Conservation (phyloP, 2,113 vertebrate genomes). For the Rhinichthys klamathensis region DNA sequence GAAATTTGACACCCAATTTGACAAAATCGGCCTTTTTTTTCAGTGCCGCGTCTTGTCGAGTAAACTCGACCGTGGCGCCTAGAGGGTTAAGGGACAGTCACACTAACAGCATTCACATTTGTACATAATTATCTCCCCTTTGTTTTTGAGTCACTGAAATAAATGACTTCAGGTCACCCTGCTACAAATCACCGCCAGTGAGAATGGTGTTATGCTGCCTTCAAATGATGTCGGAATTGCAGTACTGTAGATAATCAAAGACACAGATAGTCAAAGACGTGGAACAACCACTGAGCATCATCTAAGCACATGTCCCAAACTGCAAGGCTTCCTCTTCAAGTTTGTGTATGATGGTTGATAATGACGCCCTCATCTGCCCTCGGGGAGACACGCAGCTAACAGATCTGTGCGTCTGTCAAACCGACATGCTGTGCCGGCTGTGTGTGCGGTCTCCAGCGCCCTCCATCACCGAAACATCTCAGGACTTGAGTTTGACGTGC, state of each 20-base stretch:
- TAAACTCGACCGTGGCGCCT: too few species aligned
- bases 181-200: not conserved
- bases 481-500: conserved; percentile 1
- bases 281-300: not conserved
- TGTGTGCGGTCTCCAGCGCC: not conserved
- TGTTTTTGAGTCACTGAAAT: not conserved
- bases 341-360: conserved; percentile 25
- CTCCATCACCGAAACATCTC: not conserved
- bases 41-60: too few species aligned
- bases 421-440: conserved; percentile 12
- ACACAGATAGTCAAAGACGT: not conserved
- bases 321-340: not conserved
- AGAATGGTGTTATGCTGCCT: not conserved
- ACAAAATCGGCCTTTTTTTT: too few species aligned
- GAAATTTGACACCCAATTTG: too few species aligned
- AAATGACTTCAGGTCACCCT: not conserved
- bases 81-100: not conserved
- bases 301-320: conserved; percentile 25
- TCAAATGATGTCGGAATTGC: not conserved
- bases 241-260: conserved; percentile 12
- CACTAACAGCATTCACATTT: not conserved
- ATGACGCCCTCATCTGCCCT: not conserved
- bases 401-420: conserved; percentile 30
- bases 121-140: not conserved
- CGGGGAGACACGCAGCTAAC: conserved; percentile 3